Percentiles rank a stretch among this genome's conserved stretches.
phyloP scores from a whole-genome alignment of 1,140 invertebrate genomes.

The Papilio polyxenes region DNA sequence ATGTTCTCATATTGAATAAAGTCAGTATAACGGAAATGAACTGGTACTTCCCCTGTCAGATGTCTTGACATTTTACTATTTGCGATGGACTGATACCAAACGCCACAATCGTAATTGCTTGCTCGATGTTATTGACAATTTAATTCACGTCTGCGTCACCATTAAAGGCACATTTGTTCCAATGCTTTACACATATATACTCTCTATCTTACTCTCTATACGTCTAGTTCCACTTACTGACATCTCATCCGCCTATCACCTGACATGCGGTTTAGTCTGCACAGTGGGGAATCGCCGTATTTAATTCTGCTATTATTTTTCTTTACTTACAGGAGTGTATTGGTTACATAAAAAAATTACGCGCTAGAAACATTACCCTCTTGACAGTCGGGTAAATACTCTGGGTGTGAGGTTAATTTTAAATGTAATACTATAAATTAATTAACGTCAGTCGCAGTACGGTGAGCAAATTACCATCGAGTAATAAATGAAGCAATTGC shows the following conservation, averaged over 20 bases:
- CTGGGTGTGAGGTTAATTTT: not conserved
- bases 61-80: not conserved
- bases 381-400: not conserved
- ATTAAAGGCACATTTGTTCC: no score
- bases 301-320: no score
- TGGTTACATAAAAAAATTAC: not conserved
- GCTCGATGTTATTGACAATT: not conserved
- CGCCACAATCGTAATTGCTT: constrained; percentile 2
- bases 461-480: constrained; percentile 13
- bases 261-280: no score
- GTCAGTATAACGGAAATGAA: not conserved
- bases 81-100: not conserved
- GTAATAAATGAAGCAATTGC: constrained; percentile 24
- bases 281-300: no score
- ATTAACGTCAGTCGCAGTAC: not conserved
- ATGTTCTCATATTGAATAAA: not conserved
- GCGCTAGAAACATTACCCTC: no score
- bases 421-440: not conserved
- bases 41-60: constrained; percentile 1
- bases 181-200: no score
- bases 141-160: no score
- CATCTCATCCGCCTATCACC: no score
- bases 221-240: no score
- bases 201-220: no score
- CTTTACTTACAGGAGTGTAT: no score